phyloP scores from a whole-genome alignment of 2,113 vertebrate genomes.

The Alces alces region DNA sequence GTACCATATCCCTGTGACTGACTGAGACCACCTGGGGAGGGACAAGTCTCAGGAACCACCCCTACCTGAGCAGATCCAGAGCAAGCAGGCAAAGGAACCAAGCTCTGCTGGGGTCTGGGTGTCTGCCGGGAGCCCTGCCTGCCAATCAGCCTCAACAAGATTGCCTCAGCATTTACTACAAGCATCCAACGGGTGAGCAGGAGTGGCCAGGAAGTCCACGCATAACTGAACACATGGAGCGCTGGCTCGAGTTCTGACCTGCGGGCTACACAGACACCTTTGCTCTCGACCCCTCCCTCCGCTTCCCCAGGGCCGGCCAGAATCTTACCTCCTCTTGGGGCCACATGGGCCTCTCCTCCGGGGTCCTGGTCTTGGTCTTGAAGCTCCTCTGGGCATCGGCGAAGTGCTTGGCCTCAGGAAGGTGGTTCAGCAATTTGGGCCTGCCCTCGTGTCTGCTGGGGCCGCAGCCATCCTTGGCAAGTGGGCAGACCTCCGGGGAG shows the following conservation, averaged over 20 bases:
- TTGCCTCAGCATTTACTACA: neutral
- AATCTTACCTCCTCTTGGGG: constrained; percentile 88
- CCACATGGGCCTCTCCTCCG: constrained; percentile 92
- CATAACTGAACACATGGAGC: neutral
- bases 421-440: constrained; percentile 92
- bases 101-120: neutral
- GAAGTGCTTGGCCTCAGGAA: constrained; percentile 84
- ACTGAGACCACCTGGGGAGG: neutral
- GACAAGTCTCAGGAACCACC: accelerated
- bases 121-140: neutral
- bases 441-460: constrained; percentile 89
- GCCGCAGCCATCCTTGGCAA: constrained; percentile 78
- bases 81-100: accelerated
- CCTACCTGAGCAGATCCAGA: neutral
- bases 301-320: neutral
- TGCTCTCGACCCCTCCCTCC: accelerated
- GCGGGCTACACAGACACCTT: accelerated
- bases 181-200: no score
- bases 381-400: constrained; percentile 84
- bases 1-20: neutral
- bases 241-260: accelerated
- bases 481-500: constrained; percentile 79
- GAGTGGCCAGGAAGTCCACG: neutral
- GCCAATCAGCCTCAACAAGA: neutral
- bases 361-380: constrained; percentile 86